These are phyloP conservation scores for Agonopterix arenella DNA, from an alignment of 2,888 invertebrate genomes.

Conservation along the genomic window DNA sequence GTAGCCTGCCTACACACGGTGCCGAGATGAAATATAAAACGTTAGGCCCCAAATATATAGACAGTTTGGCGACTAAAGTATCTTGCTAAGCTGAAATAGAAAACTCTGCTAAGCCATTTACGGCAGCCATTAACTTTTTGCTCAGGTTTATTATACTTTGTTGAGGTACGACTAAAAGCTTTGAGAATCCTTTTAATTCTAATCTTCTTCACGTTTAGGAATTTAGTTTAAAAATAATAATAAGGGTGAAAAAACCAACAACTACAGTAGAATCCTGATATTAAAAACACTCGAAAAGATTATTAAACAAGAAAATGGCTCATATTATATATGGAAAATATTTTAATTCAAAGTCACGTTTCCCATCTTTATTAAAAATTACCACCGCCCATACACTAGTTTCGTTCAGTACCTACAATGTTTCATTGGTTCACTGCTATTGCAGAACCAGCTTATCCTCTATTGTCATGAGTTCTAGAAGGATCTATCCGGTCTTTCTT, in stretches of 20 bases:
- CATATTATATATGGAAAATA: constrained; percentile 16
- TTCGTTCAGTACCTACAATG: constrained; percentile 36
- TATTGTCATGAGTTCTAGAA: constrained; percentile 54
- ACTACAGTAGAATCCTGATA: too few relatives aligned
- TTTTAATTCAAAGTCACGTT: constrained; percentile 32
- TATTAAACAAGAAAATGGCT: background rate
- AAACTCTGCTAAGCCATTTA: background rate
- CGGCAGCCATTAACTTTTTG: too few relatives aligned
- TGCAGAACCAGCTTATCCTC: constrained; percentile 51
- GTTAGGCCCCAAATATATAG: background rate
- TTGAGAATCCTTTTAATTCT: too few relatives aligned
- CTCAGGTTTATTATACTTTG: too few relatives aligned
- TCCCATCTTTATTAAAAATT: constrained; percentile 25
- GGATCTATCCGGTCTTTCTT: constrained; percentile 46
- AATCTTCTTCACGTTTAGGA: too few relatives aligned
- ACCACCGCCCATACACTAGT: constrained; percentile 28
- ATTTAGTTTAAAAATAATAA: too few relatives aligned
- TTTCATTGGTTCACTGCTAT: constrained; percentile 36
- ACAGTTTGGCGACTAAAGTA: too few relatives aligned
- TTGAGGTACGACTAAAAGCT: too few relatives aligned
- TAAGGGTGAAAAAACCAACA: too few relatives aligned
- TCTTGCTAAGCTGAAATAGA: background rate
- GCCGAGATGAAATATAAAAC: constrained; percentile 1
- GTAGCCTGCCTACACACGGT: constrained; percentile 10
- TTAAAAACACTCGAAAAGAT: background rate